phyloP scores from a whole-genome alignment of 1,140 invertebrate genomes.

The Idris sp. region DNA sequence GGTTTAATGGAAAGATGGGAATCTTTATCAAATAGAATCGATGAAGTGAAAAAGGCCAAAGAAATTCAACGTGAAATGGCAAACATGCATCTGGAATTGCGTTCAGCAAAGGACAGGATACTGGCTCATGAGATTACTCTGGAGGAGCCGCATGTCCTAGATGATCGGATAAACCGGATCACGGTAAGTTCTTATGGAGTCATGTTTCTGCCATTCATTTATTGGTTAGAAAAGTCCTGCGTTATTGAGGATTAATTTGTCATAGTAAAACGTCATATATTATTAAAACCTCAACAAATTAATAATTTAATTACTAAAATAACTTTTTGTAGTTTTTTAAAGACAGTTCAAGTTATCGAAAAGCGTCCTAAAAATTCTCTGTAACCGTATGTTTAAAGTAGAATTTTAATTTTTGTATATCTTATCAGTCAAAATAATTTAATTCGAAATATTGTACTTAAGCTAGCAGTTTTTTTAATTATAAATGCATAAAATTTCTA shows the following conservation, averaged over 20 bases:
- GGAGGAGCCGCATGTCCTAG: slow-evolving; percentile 75
- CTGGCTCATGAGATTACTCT: slow-evolving; percentile 70
- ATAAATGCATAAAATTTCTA: not conserved
- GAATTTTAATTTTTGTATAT: too few relatives aligned
- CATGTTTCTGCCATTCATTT: slow-evolving; percentile 29
- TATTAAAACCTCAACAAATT: too few relatives aligned
- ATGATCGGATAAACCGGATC: slow-evolving; percentile 77
- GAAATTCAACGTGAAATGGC: slow-evolving; percentile 77
- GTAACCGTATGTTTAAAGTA: too few relatives aligned
- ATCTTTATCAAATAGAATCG: slow-evolving; percentile 76
- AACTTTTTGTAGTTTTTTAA: too few relatives aligned
- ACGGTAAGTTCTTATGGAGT: slow-evolving; percentile 74
- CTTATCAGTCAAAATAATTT: too few relatives aligned
- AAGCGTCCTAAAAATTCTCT: too few relatives aligned
- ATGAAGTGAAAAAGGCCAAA: slow-evolving; percentile 77
- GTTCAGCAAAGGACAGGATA: slow-evolving; percentile 70
- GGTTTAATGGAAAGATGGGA: slow-evolving; percentile 81
- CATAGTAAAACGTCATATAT: slow-evolving; percentile 17
- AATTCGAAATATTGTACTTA: too few relatives aligned
- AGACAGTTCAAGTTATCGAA: too few relatives aligned
- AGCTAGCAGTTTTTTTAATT: too few relatives aligned
- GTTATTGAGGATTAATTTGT: slow-evolving; percentile 31
- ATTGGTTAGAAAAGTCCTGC: slow-evolving; percentile 21
- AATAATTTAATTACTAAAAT: too few relatives aligned
- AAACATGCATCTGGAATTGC: slow-evolving; percentile 72